Percentiles rank a stretch among this genome's conserved stretches.
phyloP scores from a whole-genome alignment of 1,140 invertebrate species.

The Diuraphis noxia region DNA sequence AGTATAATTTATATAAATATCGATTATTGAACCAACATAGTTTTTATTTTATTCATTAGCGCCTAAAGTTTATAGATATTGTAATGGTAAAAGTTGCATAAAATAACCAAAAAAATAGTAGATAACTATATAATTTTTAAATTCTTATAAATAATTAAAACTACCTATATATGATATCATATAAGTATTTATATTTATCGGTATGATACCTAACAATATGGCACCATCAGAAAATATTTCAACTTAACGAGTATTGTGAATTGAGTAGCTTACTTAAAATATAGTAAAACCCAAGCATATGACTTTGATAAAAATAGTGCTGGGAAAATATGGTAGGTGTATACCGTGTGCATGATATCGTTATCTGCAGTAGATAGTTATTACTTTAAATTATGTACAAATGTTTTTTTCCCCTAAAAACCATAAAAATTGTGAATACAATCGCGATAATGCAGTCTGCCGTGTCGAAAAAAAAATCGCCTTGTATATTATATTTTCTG shows the following conservation, averaged over 20 bases:
- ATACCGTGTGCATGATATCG: not conserved
- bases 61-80: not conserved
- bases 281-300: not conserved
- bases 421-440: not conserved
- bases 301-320: not conserved
- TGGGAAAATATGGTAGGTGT: not conserved
- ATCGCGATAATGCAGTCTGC: not conserved
- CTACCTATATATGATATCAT: too few relatives aligned
- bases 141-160: not conserved
- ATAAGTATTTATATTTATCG: not conserved
- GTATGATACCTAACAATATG: not conserved
- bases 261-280: too few relatives aligned
- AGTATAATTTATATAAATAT: not conserved
- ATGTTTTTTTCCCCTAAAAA: not conserved
- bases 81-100: not conserved
- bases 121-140: not conserved
- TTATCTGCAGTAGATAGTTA: not conserved
- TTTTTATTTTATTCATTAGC: not conserved
- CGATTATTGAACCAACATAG: not conserved
- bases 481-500: not conserved
- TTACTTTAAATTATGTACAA: not conserved
- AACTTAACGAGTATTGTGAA: too few relatives aligned
- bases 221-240: not conserved
- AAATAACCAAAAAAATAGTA: not conserved
- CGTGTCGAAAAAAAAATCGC: not conserved